Evolutionary conservation across 1,140 invertebrate genomes (phyloP).

Genomic region (Pogonomyrmex barbatus): DNA sequence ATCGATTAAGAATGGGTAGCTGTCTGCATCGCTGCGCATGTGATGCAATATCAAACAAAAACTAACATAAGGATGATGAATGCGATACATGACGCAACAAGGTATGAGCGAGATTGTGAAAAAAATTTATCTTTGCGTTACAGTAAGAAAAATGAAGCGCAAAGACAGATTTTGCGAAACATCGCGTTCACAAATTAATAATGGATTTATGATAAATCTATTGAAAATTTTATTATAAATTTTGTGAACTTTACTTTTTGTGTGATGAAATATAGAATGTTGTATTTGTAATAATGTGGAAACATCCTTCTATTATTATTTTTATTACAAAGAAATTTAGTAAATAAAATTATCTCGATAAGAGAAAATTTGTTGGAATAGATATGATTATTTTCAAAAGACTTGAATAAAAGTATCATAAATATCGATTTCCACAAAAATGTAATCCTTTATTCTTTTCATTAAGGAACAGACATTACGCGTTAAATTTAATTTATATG

Average conservation of each 20-base stretch:
- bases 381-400: neutral
- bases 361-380: neutral
- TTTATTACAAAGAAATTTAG: neutral
- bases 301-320: neutral
- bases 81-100: neutral
- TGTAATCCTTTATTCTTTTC: neutral
- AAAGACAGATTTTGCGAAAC: neutral
- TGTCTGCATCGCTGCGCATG: neutral
- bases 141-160: neutral
- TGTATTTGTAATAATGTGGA: neutral
- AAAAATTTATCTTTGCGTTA: neutral
- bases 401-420: neutral
- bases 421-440: conserved; percentile 19
- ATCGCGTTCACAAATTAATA: neutral
- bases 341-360: neutral
- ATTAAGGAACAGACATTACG: neutral
- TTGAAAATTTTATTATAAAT: neutral
- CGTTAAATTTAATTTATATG: neutral
- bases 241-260: neutral
- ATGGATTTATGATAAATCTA: neutral
- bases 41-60: conserved; percentile 27
- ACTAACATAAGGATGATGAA: neutral
- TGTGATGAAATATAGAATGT: neutral
- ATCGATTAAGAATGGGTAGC: neutral
- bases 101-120: neutral